A percentile compares a stretch with the other conserved stretches of the same genome.
Conservation (phyloP, 2,797 vertebrate species). For the Lycodopsis pacificus region DNA sequence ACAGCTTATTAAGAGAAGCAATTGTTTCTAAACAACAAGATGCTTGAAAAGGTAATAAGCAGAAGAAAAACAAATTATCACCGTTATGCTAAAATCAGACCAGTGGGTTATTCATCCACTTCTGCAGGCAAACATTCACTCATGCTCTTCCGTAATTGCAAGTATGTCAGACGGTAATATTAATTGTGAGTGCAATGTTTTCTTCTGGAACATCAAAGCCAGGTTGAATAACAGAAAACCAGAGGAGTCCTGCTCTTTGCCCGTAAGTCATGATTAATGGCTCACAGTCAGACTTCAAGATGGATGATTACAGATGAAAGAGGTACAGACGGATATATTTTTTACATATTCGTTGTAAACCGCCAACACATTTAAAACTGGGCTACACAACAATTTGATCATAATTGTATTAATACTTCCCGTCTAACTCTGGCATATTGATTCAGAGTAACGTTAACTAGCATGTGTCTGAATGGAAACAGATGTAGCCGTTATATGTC, state of each 20-base stretch:
- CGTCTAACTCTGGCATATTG: background rate
- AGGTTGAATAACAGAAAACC: slow-evolving; percentile 8
- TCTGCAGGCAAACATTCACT: slow-evolving; percentile 11
- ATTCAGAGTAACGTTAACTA: slow-evolving; percentile 26
- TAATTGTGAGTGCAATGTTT: slow-evolving; percentile 8
- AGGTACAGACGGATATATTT: background rate
- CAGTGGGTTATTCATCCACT: slow-evolving; percentile 29
- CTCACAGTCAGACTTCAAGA: background rate
- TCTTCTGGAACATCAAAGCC: slow-evolving; percentile 11
- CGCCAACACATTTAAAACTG: background rate
- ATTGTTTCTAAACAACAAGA: slow-evolving; percentile 50
- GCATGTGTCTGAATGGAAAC: slow-evolving; percentile 28
- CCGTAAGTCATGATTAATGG: background rate
- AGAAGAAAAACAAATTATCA: slow-evolving; percentile 48
- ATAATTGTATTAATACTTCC: slow-evolving; percentile 1
- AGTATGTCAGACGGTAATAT: background rate
- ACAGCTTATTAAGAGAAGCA: slow-evolving; percentile 40
- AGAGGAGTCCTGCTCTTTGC: background rate
- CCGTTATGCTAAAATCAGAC: slow-evolving; percentile 41
- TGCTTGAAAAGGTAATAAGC: slow-evolving; percentile 37
- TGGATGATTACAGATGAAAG: slow-evolving; percentile 3
- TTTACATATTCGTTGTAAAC: background rate
- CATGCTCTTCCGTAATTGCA: slow-evolving; percentile 23
- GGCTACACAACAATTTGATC: background rate
- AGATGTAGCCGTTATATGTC: slow-evolving; percentile 23